Conservation (phyloP, 2,888 invertebrate genomes). For the Hirtodrosophila alboralis region DNA sequence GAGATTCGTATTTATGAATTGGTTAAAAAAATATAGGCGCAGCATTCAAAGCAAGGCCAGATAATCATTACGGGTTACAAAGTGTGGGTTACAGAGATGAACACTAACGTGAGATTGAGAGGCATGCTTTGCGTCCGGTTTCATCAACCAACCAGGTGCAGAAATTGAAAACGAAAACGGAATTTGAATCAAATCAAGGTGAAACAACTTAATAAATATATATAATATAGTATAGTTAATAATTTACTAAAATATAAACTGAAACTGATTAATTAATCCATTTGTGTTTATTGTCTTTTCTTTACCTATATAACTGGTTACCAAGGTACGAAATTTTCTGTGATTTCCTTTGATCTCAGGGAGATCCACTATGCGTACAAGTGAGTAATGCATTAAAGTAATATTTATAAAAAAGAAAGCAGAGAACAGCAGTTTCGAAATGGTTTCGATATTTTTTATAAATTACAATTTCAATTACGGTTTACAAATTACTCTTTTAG, state of each 20-base stretch:
- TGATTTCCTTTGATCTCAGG: conserved; percentile 99
- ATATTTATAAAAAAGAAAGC: conserved; percentile 66
- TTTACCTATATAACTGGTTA: conserved; percentile 99
- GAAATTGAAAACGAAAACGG: conserved; percentile 24
- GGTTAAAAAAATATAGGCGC: conserved; percentile 22
- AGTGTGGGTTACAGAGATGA: conserved; percentile 29
- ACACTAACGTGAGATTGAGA: conserved; percentile 68
- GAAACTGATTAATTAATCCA: conserved; percentile 2
- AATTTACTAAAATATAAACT: conserved; percentile 2
- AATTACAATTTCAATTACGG: conserved; percentile 28
- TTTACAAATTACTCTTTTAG: conserved; percentile 22
- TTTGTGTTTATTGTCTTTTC: conserved; percentile 34
- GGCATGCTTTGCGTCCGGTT: conserved; percentile 71
- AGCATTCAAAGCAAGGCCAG: conserved; percentile 48
- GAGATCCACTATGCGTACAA: conserved; percentile 92
- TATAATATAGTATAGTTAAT: conserved; percentile 1
- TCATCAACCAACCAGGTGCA: conserved; percentile 42
- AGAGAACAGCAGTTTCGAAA: conserved; percentile 69
- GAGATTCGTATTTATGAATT: not conserved
- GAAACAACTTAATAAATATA: conserved; percentile 15
- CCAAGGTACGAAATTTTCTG: conserved; percentile 99
- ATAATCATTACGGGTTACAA: conserved; percentile 25
- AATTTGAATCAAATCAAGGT: conserved; percentile 11
- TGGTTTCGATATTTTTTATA: too few relatives aligned
- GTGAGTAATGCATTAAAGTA: conserved; percentile 82